phyloP scores from a whole-genome alignment of 2,113 vertebrate species.

The Larimichthys crocea region DNA sequence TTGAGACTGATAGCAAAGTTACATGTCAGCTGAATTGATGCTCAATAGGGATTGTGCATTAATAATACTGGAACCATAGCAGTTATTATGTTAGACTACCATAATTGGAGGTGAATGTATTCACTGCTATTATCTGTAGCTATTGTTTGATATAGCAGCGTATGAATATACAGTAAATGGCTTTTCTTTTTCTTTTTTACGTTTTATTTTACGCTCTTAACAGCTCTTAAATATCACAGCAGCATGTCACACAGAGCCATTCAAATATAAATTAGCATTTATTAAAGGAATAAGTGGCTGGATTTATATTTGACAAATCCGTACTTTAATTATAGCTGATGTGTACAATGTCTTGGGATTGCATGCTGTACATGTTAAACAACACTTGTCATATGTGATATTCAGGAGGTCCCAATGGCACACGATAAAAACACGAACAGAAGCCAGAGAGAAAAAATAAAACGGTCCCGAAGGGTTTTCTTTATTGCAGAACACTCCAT shows the following conservation, averaged over 20 bases:
- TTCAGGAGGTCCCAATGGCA: background rate
- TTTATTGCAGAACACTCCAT: conserved; percentile 20
- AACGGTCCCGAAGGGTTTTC: background rate
- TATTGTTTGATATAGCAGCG: background rate
- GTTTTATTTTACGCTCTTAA: background rate
- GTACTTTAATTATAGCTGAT: background rate
- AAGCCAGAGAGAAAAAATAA: background rate
- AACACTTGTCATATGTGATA: no score
- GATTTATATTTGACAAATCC: background rate
- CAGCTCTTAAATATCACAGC: background rate
- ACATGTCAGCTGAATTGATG: background rate
- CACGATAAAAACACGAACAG: background rate
- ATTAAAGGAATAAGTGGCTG: background rate
- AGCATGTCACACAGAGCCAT: background rate
- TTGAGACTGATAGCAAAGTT: background rate
- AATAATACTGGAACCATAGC: background rate
- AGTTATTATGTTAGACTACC: background rate
- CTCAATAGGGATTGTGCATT: background rate
- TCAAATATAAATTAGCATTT: background rate
- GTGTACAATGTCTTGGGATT: background rate
- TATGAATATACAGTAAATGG: conserved; percentile 1
- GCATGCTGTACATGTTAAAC: background rate
- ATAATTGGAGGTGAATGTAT: background rate
- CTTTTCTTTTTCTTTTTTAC: background rate
- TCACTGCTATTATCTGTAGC: background rate